Evolutionary conservation across 1,140 invertebrate genomes (phyloP).

Genomic region (Eueides isabella): DNA sequence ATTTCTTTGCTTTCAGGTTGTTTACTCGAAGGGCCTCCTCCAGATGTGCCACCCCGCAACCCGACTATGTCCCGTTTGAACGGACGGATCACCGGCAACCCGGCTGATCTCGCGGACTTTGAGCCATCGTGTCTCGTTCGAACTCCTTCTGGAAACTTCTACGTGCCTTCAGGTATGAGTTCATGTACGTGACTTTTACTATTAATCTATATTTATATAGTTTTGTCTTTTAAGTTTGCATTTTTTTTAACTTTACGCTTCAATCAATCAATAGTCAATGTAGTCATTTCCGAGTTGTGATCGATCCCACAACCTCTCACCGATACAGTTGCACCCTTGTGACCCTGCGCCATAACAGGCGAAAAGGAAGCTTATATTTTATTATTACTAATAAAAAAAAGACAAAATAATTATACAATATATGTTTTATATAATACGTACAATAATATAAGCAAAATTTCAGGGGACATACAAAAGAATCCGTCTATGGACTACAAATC

Average conservation of each 20-base stretch:
- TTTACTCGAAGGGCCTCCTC: conserved; percentile 91
- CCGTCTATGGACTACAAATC: conserved; percentile 94
- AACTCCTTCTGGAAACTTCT: conserved; percentile 95
- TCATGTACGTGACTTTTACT: conserved; percentile 39
- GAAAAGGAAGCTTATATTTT: too few species aligned
- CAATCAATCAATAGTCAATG: too few species aligned
- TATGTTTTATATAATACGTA: too few species aligned
- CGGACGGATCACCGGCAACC: conserved; percentile 90
- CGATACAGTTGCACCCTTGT: too few species aligned
- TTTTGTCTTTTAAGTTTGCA: neutral
- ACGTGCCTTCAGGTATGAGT: conserved; percentile 91
- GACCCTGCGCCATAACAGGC: too few species aligned
- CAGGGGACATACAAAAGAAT: conserved; percentile 93
- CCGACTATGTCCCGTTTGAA: conserved; percentile 94
- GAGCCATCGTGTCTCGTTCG: conserved; percentile 95
- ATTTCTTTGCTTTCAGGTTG: conserved; percentile 87
- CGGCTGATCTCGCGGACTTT: conserved; percentile 90
- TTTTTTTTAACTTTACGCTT: too few species aligned
- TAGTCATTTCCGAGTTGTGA: too few species aligned
- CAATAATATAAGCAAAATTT: conserved; percentile 44
- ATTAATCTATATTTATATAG: neutral
- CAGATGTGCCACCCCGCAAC: conserved; percentile 94
- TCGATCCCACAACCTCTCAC: too few species aligned
- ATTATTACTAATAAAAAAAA: too few species aligned
- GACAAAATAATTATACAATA: too few species aligned